Base-by-base conservation (phyloP, 1,140 invertebrate genomes). In the Hylyphantes graminicola region DNA sequence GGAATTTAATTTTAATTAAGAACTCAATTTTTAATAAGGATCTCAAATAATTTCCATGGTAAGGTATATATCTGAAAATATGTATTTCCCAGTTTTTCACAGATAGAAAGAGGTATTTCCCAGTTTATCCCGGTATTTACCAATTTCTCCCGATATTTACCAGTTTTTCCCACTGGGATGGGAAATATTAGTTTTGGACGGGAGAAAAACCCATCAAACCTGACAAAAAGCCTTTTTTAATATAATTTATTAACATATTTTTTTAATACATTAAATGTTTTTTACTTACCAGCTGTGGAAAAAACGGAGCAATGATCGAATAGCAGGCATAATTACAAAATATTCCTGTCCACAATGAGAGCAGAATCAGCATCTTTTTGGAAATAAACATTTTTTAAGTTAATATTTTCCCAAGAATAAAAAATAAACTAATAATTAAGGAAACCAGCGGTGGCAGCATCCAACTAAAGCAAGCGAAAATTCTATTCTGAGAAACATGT, bases 291-390 rank as follows among this genome's bases (percentile, higher is more conserved):
- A 85, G 17, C 50, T 85, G 85, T 11, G 85, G 85, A 50, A 85
- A 85, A 35, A 85, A 85, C 0, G 85, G 85, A 4, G 85, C 85
- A 17, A 85, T 85, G 12, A 85, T 85, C 21, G 85, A 85, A 82
- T 85, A 85, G 13, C 85, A 85, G 11, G 75, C 85, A 67, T 85
- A 85, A 82, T 85, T 85, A 17, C 85, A 85, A 51, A 85, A 85
- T 61, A 85, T 82, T 6, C 85, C 85, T 7, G 70, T 82, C 85
- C 85, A 85, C 7, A 85, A n/a, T 4, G 79, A 57, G 11, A 75
- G 59, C 19, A 85, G 51, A 2, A 85, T 55, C 59, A 80, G 21
- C 12, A 81, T 15, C 54, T 81, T 76, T 21, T 85, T 85, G 9
- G 82, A 76, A 59, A 77, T 67, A 61, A 73, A 15, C 79, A 81